These are phyloP conservation scores for Bufo gargarizans DNA, from an alignment of 2,113 vertebrate species.

Conservation along the genomic window DNA sequence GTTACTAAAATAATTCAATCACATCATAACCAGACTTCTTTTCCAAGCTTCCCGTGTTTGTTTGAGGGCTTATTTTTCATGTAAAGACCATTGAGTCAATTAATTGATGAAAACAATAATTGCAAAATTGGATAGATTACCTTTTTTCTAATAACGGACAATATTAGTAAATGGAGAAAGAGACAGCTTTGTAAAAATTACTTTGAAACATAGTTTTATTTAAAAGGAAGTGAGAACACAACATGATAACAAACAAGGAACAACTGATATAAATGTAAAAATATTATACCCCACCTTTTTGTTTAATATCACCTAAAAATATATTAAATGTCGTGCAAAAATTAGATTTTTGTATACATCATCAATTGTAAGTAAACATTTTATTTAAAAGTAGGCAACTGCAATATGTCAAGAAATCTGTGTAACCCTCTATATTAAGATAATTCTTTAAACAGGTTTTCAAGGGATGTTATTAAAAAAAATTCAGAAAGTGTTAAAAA, in stretches of 20 bases:
- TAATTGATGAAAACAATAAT: background rate
- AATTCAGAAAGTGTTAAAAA: too few relatives aligned
- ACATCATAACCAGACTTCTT: background rate
- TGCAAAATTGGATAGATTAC: background rate
- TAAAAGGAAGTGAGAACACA: background rate
- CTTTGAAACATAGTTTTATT: background rate
- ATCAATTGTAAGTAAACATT: too few relatives aligned
- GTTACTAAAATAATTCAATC: conserved; percentile 39
- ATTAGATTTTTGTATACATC: too few relatives aligned
- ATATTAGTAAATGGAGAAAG: background rate
- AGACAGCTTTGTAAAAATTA: background rate
- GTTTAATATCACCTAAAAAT: too few relatives aligned
- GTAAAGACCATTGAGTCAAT: background rate
- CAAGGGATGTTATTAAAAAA: too few relatives aligned
- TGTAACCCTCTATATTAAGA: too few relatives aligned
- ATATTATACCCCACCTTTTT: too few relatives aligned
- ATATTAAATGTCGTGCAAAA: too few relatives aligned
- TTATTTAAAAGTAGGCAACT: too few relatives aligned
- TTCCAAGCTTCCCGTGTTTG: background rate
- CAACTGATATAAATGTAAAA: background rate
- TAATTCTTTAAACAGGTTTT: too few relatives aligned
- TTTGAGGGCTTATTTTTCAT: background rate
- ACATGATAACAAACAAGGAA: background rate
- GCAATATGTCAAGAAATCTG: too few relatives aligned
- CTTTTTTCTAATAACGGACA: background rate